Evolutionary conservation across 2,888 invertebrate genomes (phyloP).

Genomic region (Leptogaster cylindrica): DNA sequence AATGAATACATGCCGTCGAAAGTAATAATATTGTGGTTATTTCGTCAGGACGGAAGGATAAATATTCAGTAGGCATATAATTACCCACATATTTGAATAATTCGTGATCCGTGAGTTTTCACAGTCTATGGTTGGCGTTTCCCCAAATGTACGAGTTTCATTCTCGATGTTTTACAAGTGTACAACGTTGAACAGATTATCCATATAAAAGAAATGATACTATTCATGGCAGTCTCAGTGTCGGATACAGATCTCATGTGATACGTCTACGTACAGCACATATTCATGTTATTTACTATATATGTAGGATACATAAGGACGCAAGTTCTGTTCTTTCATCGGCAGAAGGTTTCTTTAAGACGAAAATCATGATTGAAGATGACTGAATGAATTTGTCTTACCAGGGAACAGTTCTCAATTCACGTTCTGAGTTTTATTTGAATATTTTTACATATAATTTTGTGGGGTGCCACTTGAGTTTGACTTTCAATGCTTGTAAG

Average conservation of each 20-base stretch:
- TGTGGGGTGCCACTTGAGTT: neutral
- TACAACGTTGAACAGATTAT: neutral
- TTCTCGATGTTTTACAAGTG: neutral
- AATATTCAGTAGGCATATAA: constrained; percentile 3
- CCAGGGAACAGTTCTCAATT: neutral
- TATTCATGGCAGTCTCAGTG: neutral
- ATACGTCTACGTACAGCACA: neutral
- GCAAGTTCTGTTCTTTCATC: too few species aligned
- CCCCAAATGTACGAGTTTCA: neutral
- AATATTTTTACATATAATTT: constrained; percentile 12
- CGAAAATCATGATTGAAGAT: neutral
- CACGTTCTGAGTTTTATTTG: constrained; percentile 12
- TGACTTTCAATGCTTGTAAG: neutral
- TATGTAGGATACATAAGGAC: too few species aligned
- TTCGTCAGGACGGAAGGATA: neutral
- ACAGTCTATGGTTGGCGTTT: neutral
- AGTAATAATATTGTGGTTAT: neutral
- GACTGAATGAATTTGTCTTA: constrained; percentile 13
- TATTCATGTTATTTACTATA: neutral
- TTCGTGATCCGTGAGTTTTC: neutral
- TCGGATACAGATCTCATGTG: too few species aligned
- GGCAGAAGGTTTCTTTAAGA: constrained; percentile 6
- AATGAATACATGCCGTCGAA: neutral
- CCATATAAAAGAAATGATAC: neutral
- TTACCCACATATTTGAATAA: neutral